phyloP scores from a whole-genome alignment of 2,113 vertebrate genomes.

The Blennius ocellaris region DNA sequence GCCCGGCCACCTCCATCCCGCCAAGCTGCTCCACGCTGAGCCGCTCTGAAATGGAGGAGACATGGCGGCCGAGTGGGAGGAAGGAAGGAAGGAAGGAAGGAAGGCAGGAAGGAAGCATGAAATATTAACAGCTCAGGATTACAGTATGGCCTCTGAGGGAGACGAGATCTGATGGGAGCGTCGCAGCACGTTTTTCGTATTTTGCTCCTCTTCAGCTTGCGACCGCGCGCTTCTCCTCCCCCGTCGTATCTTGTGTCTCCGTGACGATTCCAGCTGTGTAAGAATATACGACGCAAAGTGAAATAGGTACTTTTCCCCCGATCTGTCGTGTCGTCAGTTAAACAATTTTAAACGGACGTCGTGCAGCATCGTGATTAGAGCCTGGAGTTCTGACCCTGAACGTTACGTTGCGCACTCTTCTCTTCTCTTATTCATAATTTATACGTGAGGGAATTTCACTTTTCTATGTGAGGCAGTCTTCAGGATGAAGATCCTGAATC shows the following conservation, averaged over 20 bases:
- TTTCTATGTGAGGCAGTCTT: constrained; percentile 5
- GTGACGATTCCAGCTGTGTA: neutral
- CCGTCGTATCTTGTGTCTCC: neutral
- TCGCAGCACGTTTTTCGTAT: constrained; percentile 45
- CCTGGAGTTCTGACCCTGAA: constrained; percentile 3
- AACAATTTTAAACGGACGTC: neutral
- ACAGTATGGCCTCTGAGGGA: constrained; percentile 50
- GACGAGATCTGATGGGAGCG: constrained; percentile 57
- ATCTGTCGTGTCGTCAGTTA: neutral
- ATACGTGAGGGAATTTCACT: constrained; percentile 34
- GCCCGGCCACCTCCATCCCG: too few species aligned
- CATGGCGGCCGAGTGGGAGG: constrained; percentile 13
- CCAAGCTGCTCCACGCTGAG: constrained; percentile 11
- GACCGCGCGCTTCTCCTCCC: constrained; percentile 12
- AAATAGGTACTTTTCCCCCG: neutral
- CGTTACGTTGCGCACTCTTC: constrained; percentile 15
- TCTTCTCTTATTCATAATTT: constrained; percentile 52
- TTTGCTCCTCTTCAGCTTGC: constrained; percentile 25
- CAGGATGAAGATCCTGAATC: neutral
- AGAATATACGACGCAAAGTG: constrained; percentile 13
- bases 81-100: too few species aligned
- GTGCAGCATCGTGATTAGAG: constrained; percentile 1
- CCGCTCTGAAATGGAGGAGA: constrained; percentile 60
- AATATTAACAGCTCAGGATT: constrained; percentile 73
- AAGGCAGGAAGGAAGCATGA: constrained; percentile 59